Evolutionary conservation across 1,140 invertebrate species (phyloP).

Genomic region (Cataglyphis hispanica): DNA sequence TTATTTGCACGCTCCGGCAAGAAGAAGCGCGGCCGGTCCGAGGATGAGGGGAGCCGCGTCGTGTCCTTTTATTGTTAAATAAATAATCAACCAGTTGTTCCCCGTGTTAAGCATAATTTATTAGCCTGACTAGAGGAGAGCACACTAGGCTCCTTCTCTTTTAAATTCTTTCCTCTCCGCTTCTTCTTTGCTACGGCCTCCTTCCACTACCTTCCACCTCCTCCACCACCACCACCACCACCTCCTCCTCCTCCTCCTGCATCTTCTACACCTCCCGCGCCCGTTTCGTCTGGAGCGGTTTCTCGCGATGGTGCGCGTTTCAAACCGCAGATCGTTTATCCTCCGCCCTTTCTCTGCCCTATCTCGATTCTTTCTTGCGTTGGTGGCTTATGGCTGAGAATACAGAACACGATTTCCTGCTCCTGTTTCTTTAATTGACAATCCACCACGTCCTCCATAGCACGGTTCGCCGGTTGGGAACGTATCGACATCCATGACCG

Average conservation of each 20-base stretch:
- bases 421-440: conserved; percentile 81
- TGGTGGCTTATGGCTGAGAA: conserved; percentile 78
- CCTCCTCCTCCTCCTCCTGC: background rate
- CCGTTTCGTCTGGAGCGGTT: background rate
- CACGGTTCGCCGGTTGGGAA: conserved; percentile 80
- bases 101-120: conserved; percentile 81
- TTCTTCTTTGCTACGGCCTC: conserved; percentile 46
- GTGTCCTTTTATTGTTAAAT: conserved; percentile 83
- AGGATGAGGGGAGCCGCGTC: conserved; percentile 21
- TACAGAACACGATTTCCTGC: conserved; percentile 8
- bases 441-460: conserved; percentile 68
- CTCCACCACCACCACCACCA: no score
- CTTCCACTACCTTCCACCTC: no score
- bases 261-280: conserved; percentile 15
- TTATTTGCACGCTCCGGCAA: conserved; percentile 41
- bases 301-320: conserved; percentile 20
- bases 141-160: conserved; percentile 64
- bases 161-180: conserved; percentile 70
- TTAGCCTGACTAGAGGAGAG: conserved; percentile 74
- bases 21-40: background rate
- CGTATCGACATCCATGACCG: conserved; percentile 71
- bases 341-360: conserved; percentile 14
- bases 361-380: conserved; percentile 33
- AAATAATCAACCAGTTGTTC: conserved; percentile 81
- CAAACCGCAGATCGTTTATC: conserved; percentile 44